Base-by-base conservation (phyloP, 2,888 invertebrate species). In the Cistogaster globosa region DNA sequence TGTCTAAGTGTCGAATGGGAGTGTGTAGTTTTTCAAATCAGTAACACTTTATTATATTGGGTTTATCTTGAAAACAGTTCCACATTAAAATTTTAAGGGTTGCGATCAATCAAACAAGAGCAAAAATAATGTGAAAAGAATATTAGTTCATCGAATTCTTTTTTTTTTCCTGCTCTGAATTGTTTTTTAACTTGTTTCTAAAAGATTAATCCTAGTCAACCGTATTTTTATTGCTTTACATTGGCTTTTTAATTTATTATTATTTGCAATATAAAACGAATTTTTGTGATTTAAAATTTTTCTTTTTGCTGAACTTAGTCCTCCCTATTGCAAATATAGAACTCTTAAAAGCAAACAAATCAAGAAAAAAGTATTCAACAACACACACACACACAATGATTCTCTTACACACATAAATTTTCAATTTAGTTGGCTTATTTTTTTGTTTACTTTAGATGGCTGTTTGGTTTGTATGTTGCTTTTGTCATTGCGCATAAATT, bases 401-500 rank as follows among this genome's bases (percentile, higher is more conserved):
- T 63, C 57, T 71, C 12, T 3, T 14, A 42, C 51, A 58, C 45
- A 55, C 42, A 63, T 16, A 65, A 42, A 82, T 67, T 77, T 53
- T 48, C 55, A 48, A 48, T 83, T 67, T 20, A 81, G 26, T n/a
- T 11, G 53, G 26, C 32, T 51, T 26, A n/a, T 42, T 26, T 71
- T 71, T 20, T n/a, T 69, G 69, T 45, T 20, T 32, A 32, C 18
- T 38, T 57, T 32, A 53, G 8, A 67, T 60, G 12, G 16, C 32
- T 65, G 76, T 77, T 77, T 74, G 51, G 63, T 42, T 63, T 71
- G 48, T 65, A 65, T 32, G 58, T 67, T 32, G 22, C 18, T 45
- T 74, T 69, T 36, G 51, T 65, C 67, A 71, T 38, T 83, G 76
- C 78, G 83, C 76, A 83, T 86, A 83, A 85, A 85, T 85, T 85